Evolutionary conservation across 2,888 invertebrate genomes (phyloP).

Genomic region (Amblyjoppa proteus): DNA sequence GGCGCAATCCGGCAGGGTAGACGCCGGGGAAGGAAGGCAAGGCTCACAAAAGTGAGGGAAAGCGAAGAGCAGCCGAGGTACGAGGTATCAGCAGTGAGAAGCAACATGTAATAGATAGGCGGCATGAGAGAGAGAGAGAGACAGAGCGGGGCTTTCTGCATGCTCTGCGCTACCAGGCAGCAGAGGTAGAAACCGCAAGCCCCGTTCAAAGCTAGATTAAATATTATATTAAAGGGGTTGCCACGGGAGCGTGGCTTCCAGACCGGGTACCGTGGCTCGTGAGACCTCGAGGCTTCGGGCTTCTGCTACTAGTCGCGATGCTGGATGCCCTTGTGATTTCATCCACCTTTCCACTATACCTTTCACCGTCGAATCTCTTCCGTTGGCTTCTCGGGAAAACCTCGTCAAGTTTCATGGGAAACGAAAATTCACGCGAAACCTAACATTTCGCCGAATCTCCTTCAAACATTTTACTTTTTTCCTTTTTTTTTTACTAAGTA

Average conservation of each 20-base stretch:
- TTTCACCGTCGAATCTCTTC: constrained; percentile 65
- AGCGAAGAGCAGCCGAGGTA: constrained; percentile 39
- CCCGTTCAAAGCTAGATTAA: constrained; percentile 85
- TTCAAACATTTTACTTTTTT: background rate
- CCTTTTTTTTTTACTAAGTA: background rate
- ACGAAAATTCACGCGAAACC: constrained; percentile 57
- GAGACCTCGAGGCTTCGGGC: constrained; percentile 60
- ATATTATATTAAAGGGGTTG: constrained; percentile 85
- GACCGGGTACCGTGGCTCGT: constrained; percentile 73
- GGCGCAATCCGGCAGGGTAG: constrained; percentile 35
- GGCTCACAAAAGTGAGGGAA: constrained; percentile 39
- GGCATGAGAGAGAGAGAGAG: constrained; percentile 25
- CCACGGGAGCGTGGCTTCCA: constrained; percentile 79
- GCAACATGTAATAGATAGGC: constrained; percentile 4
- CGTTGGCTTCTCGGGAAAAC: constrained; percentile 55
- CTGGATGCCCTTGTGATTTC: constrained; percentile 50
- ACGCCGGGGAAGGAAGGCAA: constrained; percentile 35
- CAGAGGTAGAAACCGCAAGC: constrained; percentile 84
- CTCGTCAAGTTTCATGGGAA: constrained; percentile 32
- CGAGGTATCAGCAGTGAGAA: constrained; percentile 62
- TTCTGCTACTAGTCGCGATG: constrained; percentile 55
- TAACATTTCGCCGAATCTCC: background rate
- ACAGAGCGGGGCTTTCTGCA: constrained; percentile 33
- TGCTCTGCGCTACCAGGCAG: constrained; percentile 71
- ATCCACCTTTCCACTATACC: constrained; percentile 46